Evolutionary conservation across 1,140 invertebrate genomes (phyloP).

Genomic region (Magallana gigas): DNA sequence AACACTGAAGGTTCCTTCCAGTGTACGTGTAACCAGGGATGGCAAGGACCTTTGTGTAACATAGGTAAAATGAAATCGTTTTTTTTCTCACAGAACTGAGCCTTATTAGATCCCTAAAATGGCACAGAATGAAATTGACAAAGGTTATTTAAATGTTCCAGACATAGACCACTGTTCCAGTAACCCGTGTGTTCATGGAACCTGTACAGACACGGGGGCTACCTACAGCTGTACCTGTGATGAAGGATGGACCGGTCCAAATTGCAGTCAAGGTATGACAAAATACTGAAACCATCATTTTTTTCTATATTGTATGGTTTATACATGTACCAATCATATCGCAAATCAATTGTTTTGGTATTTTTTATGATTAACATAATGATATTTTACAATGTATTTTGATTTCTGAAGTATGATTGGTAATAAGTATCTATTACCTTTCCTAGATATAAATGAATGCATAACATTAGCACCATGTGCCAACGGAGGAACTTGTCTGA

Average conservation of each 20-base stretch:
- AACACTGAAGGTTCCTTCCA: neutral
- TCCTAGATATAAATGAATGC: slow-evolving; percentile 43
- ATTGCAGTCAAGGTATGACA: neutral
- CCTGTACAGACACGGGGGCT: slow-evolving; percentile 13
- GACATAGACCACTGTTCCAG: neutral
- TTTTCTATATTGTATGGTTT: neutral
- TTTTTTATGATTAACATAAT: too few species aligned
- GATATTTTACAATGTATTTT: too few species aligned
- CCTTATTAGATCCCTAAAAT: too few species aligned
- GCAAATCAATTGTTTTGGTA: neutral
- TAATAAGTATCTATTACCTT: neutral
- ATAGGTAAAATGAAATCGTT: neutral
- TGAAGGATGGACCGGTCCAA: slow-evolving; percentile 35
- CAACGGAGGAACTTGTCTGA: slow-evolving; percentile 48
- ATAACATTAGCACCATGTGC: slow-evolving; percentile 32
- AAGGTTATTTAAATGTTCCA: neutral
- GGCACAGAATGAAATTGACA: too few species aligned
- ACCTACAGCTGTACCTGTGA: slow-evolving; percentile 37
- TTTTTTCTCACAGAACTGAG: too few species aligned
- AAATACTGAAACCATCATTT: neutral
- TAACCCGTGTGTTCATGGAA: slow-evolving; percentile 34
- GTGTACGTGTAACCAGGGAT: slow-evolving; percentile 29
- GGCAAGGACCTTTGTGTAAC: slow-evolving; percentile 2
- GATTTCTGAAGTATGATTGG: neutral
- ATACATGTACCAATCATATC: too few species aligned